phyloP scores from a whole-genome alignment of 2,888 invertebrate species.

The Agonopterix heracliana region DNA sequence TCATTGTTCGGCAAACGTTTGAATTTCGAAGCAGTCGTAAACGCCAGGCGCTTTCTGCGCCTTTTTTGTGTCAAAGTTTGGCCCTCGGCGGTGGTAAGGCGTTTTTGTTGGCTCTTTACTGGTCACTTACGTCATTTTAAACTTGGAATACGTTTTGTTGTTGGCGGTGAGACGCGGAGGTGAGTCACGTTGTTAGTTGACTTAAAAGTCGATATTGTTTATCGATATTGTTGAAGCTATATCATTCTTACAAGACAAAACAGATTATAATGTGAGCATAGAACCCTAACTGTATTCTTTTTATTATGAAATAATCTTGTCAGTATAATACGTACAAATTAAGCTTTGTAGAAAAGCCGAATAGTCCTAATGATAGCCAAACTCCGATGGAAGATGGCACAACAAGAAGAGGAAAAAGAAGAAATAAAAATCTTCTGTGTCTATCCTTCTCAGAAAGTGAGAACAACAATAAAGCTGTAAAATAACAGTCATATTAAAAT shows the following conservation, averaged over 20 bases:
- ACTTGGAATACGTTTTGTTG: conserved; percentile 57
- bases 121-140: conserved; percentile 60
- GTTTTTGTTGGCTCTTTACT: conserved; percentile 53
- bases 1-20: conserved; percentile 58
- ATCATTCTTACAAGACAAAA: conserved; percentile 40
- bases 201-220: conserved; percentile 49
- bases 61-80: conserved; percentile 53
- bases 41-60: conserved; percentile 45
- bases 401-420: too few relatives aligned
- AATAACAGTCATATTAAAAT: too few relatives aligned
- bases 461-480: too few relatives aligned
- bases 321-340: too few relatives aligned
- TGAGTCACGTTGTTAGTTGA: conserved; percentile 65
- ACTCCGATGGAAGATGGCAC: too few relatives aligned
- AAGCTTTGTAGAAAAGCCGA: too few relatives aligned
- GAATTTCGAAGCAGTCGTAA: conserved; percentile 45
- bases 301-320: too few relatives aligned
- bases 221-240: conserved; percentile 36
- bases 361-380: too few relatives aligned
- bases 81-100: conserved; percentile 44
- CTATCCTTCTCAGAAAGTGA: too few relatives aligned
- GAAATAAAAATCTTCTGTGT: too few relatives aligned
- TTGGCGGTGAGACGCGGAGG: conserved; percentile 69
- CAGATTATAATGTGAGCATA: conserved; percentile 29
- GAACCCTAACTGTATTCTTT: too few relatives aligned